These are phyloP conservation scores for Acrobasis repandana DNA, from an alignment of 2,888 invertebrate genomes.

Conservation along the genomic window DNA sequence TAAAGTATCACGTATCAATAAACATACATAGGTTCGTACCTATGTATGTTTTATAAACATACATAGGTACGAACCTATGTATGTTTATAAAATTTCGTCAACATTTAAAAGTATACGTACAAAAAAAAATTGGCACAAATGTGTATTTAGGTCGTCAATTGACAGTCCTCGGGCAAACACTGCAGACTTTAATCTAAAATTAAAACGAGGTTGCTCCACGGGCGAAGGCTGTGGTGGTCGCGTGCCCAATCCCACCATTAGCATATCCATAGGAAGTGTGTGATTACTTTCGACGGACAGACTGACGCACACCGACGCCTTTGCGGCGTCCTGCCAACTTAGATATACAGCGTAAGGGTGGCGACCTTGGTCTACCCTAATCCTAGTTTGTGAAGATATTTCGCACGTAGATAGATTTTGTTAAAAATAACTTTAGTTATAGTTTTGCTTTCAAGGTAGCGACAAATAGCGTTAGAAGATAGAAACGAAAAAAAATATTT, in stretches of 20 bases:
- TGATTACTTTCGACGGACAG: conserved; percentile 61
- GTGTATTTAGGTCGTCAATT: conserved; percentile 5
- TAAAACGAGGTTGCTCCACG: conserved; percentile 29
- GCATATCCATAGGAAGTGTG: conserved; percentile 69
- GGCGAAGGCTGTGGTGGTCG: conserved; percentile 53
- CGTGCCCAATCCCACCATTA: conserved; percentile 64
- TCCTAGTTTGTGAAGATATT: background rate
- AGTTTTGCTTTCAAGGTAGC: too few relatives aligned
- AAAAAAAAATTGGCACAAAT: background rate
- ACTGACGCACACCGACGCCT: conserved; percentile 53
- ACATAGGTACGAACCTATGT: too few relatives aligned
- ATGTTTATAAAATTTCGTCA: too few relatives aligned
- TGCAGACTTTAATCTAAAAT: conserved; percentile 25
- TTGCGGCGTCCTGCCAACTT: conserved; percentile 36
- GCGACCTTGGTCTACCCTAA: conserved; percentile 29
- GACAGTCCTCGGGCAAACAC: conserved; percentile 8
- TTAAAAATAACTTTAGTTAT: background rate
- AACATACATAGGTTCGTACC: too few relatives aligned
- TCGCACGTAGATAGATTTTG: background rate
- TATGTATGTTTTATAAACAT: too few relatives aligned
- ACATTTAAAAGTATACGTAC: background rate
- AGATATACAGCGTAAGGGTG: conserved; percentile 27
- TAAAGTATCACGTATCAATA: too few relatives aligned
- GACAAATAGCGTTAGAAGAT: too few relatives aligned
- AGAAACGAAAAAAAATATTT: too few relatives aligned